Conservation (phyloP, 1,140 invertebrate species). For the Drosophila kikkawai region DNA sequence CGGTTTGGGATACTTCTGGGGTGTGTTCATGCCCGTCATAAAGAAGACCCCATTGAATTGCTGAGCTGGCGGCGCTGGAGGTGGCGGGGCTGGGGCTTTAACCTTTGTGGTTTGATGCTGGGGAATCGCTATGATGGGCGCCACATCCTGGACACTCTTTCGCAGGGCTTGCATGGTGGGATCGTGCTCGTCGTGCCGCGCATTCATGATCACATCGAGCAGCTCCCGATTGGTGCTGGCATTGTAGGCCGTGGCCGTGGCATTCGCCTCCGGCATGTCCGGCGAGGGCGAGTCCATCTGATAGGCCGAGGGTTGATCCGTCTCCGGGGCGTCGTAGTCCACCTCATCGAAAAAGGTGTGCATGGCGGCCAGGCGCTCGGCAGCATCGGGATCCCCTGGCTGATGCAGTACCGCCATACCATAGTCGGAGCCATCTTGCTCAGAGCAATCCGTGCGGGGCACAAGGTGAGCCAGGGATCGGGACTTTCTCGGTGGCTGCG, state of each 20-base stretch:
- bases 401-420: constrained; percentile 71
- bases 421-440: constrained; percentile 81
- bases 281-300: constrained; percentile 61
- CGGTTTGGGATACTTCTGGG: constrained; percentile 80
- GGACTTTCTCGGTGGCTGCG: constrained; percentile 87
- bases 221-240: constrained; percentile 86
- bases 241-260: constrained; percentile 83
- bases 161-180: constrained; percentile 83
- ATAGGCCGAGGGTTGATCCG: constrained; percentile 84
- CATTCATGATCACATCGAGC: constrained; percentile 86
- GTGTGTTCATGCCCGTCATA: constrained; percentile 84
- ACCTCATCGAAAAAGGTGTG: constrained; percentile 85
- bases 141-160: constrained; percentile 60
- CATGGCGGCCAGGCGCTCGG: constrained; percentile 67
- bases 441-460: constrained; percentile 72
- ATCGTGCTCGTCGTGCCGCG: constrained; percentile 85
- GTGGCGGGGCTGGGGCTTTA: constrained; percentile 45
- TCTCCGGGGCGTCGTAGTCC: constrained; percentile 86
- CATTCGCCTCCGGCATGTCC: constrained; percentile 85
- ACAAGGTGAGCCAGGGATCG: constrained; percentile 87
- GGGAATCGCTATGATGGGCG: not conserved
- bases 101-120: constrained; percentile 19
- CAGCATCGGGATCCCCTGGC: constrained; percentile 52
- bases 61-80: constrained; percentile 80
- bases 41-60: constrained; percentile 86